Evolutionary conservation across 2,888 invertebrate species (phyloP).

Genomic region (Parasteatoda lunata): DNA sequence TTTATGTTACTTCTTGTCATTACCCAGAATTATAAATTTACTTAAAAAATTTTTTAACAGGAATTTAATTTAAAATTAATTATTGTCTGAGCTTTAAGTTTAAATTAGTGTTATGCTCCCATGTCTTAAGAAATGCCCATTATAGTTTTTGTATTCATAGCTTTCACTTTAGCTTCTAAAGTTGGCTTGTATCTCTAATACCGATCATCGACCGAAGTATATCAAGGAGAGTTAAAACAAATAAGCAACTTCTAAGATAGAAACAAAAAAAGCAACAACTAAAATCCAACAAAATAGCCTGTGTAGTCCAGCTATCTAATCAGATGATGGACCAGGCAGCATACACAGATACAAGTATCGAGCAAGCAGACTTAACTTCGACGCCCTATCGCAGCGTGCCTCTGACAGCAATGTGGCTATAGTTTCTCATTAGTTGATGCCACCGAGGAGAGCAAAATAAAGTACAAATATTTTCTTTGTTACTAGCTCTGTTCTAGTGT

Average conservation of each 20-base stretch:
- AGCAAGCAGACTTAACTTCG: conserved; percentile 25
- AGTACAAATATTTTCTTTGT: conserved; percentile 53
- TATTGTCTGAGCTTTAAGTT: too few relatives aligned
- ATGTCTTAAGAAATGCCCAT: neutral
- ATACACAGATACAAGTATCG: neutral
- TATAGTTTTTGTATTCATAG: neutral
- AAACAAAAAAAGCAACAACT: neutral
- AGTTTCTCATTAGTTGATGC: conserved; percentile 65
- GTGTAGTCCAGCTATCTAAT: conserved; percentile 42
- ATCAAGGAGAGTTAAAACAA: neutral
- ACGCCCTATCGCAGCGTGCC: conserved; percentile 28
- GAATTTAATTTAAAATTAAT: too few relatives aligned
- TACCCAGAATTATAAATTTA: too few relatives aligned
- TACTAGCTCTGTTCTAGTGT: conserved; percentile 10
- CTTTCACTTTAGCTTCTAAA: neutral
- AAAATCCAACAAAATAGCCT: conserved; percentile 11
- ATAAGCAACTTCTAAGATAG: conserved; percentile 4
- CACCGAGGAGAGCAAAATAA: conserved; percentile 49
- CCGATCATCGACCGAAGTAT: neutral
- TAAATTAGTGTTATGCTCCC: neutral
- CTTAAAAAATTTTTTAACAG: too few relatives aligned
- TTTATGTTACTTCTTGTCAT: too few relatives aligned
- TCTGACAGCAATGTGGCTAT: conserved; percentile 63
- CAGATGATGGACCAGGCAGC: conserved; percentile 49
- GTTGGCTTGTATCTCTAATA: neutral